These are phyloP conservation scores for Dasypogon diadema DNA, from an alignment of 2,888 invertebrate species.

Conservation along the genomic window DNA sequence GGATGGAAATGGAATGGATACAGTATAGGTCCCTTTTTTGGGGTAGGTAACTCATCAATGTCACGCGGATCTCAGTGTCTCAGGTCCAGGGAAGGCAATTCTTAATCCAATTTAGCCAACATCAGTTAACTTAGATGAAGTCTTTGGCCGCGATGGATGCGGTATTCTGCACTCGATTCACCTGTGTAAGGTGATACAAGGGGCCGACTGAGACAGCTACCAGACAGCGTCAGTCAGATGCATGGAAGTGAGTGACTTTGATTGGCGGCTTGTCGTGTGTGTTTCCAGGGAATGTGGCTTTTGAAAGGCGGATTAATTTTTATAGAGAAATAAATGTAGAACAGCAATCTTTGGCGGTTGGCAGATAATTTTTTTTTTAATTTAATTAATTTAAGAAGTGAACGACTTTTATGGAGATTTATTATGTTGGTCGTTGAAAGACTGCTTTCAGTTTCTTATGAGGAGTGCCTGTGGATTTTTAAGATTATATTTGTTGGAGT, in stretches of 20 bases:
- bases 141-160: not conserved
- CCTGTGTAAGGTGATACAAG: slow-evolving; percentile 18
- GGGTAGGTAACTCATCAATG: slow-evolving; percentile 27
- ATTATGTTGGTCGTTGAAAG: no score
- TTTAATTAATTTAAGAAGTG: no score
- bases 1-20: slow-evolving; percentile 21
- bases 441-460: no score
- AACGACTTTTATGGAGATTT: no score
- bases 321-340: no score
- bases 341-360: no score
- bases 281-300: slow-evolving; percentile 12
- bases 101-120: slow-evolving; percentile 37
- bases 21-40: not conserved
- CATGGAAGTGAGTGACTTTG: slow-evolving; percentile 34
- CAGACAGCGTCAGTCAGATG: slow-evolving; percentile 38
- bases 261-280: slow-evolving; percentile 48
- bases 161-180: slow-evolving; percentile 11
- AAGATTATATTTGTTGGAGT: no score
- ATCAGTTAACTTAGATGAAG: not conserved
- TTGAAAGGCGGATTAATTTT: not conserved
- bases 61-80: slow-evolving; percentile 13
- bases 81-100: not conserved
- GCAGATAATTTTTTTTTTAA: no score
- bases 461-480: no score
- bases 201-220: slow-evolving; percentile 19